Evolutionary conservation across 2,888 invertebrate species (phyloP).

Genomic region (Monoplex corrugatus): DNA sequence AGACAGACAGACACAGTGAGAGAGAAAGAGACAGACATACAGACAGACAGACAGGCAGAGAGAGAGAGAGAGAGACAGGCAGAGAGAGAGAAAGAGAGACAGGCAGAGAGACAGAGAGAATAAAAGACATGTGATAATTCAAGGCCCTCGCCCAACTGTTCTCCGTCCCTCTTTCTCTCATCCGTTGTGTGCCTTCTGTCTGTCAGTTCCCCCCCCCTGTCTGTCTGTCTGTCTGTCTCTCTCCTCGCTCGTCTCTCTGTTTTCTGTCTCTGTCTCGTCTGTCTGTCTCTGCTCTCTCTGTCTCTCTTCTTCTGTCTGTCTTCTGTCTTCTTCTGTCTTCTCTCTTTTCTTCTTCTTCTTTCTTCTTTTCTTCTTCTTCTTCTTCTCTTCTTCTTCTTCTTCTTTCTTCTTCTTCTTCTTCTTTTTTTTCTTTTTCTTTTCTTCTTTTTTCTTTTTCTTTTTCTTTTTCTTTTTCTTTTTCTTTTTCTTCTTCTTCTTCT

Average conservation of each 20-base stretch:
- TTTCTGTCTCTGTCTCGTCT: neutral
- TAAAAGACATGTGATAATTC: too few species aligned
- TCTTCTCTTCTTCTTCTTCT: neutral
- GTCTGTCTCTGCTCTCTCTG: neutral
- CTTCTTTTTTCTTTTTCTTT: neutral
- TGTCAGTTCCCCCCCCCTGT: too few species aligned
- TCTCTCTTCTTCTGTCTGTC: neutral
- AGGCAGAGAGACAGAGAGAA: too few species aligned
- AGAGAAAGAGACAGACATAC: too few species aligned
- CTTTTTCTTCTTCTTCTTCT: neutral
- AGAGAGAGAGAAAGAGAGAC: too few species aligned
- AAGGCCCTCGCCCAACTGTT: too few species aligned
- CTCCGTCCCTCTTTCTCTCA: too few species aligned
- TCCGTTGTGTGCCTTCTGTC: too few species aligned
- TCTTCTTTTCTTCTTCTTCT: neutral
- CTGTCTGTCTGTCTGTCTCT: neutral
- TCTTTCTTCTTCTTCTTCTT: neutral
- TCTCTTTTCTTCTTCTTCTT: neutral
- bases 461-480: neutral
- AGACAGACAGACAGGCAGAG: too few species aligned
- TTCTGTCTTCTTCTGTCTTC: neutral
- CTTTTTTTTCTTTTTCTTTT: neutral
- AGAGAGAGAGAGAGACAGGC: too few species aligned
- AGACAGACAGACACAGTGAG: too few species aligned
- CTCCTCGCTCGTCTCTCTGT: neutral